These are phyloP conservation scores for Pelobates fuscus DNA, from an alignment of 2,113 vertebrate species.

Conservation along the genomic window DNA sequence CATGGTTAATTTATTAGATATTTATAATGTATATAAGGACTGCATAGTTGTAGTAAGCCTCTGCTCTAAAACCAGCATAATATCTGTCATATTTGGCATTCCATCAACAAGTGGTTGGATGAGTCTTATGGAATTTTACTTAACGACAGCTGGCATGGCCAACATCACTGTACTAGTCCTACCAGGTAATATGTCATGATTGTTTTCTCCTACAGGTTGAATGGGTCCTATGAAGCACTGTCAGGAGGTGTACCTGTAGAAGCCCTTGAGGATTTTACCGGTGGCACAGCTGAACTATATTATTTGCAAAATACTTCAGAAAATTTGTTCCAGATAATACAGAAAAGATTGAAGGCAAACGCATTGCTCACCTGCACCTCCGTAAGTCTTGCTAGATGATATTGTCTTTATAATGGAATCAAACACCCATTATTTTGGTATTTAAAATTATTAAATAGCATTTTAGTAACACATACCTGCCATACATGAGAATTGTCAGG, in stretches of 20 bases:
- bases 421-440: no score
- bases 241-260: conserved; percentile 71
- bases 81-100: no score
- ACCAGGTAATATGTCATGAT: neutral
- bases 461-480: no score
- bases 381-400: neutral
- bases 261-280: conserved; percentile 80
- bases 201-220: conserved; percentile 61
- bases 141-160: no score
- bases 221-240: conserved; percentile 77
- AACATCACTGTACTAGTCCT: neutral
- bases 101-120: no score
- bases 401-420: neutral
- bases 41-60: no score
- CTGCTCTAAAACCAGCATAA: no score
- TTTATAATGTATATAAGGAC: no score
- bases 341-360: conserved; percentile 66
- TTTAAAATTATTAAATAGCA: no score
- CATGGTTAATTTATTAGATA: no score
- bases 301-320: conserved; percentile 64
- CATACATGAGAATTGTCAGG: no score
- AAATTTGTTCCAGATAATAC: conserved; percentile 68
- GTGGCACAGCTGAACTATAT: conserved; percentile 73
- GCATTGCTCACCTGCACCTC: conserved; percentile 61
- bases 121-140: no score